Percentiles rank a stretch among this genome's conserved stretches.
phyloP scores from a whole-genome alignment of 2,113 vertebrate species.

The Peromyscus maniculatus region DNA sequence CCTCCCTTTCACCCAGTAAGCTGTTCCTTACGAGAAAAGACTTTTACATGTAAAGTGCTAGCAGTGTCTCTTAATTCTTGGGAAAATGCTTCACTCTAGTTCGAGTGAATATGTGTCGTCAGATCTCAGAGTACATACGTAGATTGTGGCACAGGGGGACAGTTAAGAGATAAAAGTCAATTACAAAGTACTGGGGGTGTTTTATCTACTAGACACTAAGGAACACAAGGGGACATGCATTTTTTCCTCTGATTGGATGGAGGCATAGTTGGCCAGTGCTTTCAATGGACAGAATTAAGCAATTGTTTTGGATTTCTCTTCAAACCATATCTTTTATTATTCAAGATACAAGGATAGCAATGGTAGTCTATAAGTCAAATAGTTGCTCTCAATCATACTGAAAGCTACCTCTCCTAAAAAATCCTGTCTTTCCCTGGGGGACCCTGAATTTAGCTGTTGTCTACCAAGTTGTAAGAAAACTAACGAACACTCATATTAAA shows the following conservation, averaged over 20 bases:
- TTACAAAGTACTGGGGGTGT: neutral
- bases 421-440: neutral
- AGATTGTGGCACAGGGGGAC: neutral
- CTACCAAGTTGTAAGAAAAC: constrained; percentile 14
- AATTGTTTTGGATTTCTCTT: neutral
- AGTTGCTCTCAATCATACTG: neutral
- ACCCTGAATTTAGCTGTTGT: neutral
- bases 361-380: constrained; percentile 23
- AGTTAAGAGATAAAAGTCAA: neutral
- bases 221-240: neutral
- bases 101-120: neutral
- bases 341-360: neutral
- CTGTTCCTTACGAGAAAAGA: constrained; percentile 47
- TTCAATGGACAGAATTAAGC: neutral
- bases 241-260: neutral
- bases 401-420: neutral
- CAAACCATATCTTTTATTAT: neutral
- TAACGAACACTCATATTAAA: neutral
- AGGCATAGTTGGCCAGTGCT: neutral
- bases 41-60: neutral
- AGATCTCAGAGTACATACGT: neutral
- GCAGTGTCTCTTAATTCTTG: constrained; percentile 8
- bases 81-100: neutral
- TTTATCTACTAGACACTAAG: neutral
- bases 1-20: constrained; percentile 52